These are phyloP conservation scores for Epinephelus cyanopodus DNA, from an alignment of 2,113 vertebrate species.

Conservation along the genomic window DNA sequence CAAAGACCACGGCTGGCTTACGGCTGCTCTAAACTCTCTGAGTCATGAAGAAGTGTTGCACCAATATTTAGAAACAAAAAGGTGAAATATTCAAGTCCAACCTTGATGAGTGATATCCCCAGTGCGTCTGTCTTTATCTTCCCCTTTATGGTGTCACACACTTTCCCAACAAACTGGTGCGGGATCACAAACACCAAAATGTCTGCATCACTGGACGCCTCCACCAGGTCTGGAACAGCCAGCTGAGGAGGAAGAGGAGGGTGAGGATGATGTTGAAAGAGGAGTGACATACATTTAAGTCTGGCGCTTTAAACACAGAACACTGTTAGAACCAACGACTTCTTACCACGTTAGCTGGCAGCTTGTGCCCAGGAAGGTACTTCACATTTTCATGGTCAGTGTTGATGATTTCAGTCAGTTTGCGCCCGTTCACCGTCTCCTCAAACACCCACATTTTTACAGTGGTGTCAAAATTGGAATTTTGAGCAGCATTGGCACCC, in stretches of 20 bases:
- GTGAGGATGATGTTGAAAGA: not conserved
- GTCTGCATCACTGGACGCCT: slow-evolving; percentile 88
- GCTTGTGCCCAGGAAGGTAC: slow-evolving; percentile 94
- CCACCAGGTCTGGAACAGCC: slow-evolving; percentile 92
- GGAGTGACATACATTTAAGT: not conserved
- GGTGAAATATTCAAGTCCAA: slow-evolving; percentile 54
- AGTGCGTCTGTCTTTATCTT: slow-evolving; percentile 89
- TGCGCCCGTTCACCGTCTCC: slow-evolving; percentile 90
- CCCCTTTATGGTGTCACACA: slow-evolving; percentile 93
- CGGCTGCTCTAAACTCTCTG: not conserved
- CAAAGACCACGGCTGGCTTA: not conserved
- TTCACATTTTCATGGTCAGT: slow-evolving; percentile 94
- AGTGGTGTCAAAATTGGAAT: slow-evolving; percentile 87
- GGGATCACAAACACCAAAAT: slow-evolving; percentile 96
- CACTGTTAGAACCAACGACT: not conserved
- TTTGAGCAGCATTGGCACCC: slow-evolving; percentile 87
- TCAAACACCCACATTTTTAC: slow-evolving; percentile 98
- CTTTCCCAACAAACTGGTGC: slow-evolving; percentile 92
- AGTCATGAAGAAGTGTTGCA: not conserved
- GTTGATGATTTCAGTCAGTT: slow-evolving; percentile 96
- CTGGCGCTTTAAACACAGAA: not conserved
- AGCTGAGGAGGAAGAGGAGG: slow-evolving; percentile 81
- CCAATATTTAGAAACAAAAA: not conserved
- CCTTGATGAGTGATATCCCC: slow-evolving; percentile 97
- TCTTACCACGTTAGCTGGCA: slow-evolving; percentile 95